A percentile compares a stretch with the other conserved stretches of the same genome.
These are phyloP conservation scores for Diprion similis DNA, from an alignment of 1,140 invertebrate species.

Conservation along the genomic window DNA sequence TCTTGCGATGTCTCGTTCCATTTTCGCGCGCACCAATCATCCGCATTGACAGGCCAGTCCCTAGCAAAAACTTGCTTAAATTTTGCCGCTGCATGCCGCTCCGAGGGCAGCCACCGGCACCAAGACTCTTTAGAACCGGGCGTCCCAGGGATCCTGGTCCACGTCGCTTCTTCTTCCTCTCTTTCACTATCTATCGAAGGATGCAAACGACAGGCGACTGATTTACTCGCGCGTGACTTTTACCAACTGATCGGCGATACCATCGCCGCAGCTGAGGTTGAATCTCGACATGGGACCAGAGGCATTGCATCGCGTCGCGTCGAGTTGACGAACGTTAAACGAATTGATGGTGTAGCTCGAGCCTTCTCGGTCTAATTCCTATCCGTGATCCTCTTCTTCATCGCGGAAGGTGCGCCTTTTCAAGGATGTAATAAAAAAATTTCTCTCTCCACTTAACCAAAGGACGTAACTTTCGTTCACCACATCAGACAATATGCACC, in stretches of 20 bases:
- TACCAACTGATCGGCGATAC: slow-evolving; percentile 1
- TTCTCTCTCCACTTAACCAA: too few species aligned
- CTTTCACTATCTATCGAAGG: slow-evolving; percentile 11
- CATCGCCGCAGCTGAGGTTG: background rate
- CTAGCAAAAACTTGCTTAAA: slow-evolving; percentile 51
- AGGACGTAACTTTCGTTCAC: too few species aligned
- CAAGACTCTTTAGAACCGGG: slow-evolving; percentile 16
- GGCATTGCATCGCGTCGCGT: background rate
- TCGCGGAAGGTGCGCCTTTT: too few species aligned
- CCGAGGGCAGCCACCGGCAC: slow-evolving; percentile 19
- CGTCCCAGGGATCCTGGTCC: background rate
- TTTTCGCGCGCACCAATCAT: slow-evolving; percentile 54
- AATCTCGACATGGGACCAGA: background rate
- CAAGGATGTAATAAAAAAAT: too few species aligned
- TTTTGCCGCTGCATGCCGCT: slow-evolving; percentile 42
- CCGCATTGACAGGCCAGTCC: slow-evolving; percentile 48
- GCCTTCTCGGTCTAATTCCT: too few species aligned
- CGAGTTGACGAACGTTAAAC: too few species aligned
- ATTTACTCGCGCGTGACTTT: slow-evolving; percentile 42
- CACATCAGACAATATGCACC: too few species aligned
- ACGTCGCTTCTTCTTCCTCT: background rate
- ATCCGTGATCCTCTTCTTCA: too few species aligned
- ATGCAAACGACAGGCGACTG: slow-evolving; percentile 52
- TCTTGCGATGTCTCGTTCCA: slow-evolving; percentile 47
- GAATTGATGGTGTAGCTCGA: too few species aligned